Conservation (phyloP, 2,113 vertebrate species). For the Phasianus colchicus region DNA sequence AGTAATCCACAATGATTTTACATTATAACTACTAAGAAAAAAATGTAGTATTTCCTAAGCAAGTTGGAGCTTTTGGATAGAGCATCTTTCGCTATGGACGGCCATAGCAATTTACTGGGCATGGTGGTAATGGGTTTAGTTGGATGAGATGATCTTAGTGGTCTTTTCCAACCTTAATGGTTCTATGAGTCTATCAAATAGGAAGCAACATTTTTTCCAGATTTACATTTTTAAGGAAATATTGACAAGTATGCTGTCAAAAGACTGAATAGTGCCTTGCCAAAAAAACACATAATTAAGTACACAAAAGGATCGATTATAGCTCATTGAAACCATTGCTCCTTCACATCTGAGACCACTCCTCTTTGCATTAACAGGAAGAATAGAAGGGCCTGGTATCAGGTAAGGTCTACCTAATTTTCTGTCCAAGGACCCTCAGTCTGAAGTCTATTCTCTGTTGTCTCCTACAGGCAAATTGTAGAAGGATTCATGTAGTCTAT, state of each 20-base stretch:
- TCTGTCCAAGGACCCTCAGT: not conserved
- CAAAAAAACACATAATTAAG: not conserved
- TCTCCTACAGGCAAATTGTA: not conserved
- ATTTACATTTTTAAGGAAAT: not conserved
- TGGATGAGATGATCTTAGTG: too few species aligned
- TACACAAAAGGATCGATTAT: not conserved
- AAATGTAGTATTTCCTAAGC: not conserved
- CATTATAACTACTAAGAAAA: not conserved
- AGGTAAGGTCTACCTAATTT: not conserved
- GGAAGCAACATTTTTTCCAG: not conserved
- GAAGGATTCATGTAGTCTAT: not conserved
- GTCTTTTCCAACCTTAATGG: too few species aligned
- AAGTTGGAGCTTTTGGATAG: not conserved
- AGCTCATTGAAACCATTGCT: not conserved
- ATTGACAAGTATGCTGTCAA: not conserved
- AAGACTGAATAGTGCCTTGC: not conserved
- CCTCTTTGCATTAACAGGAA: not conserved
- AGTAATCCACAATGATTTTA: not conserved
- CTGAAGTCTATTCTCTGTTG: not conserved
- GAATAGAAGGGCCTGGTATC: not conserved
- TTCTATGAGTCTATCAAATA: not conserved
- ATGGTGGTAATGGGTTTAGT: too few species aligned
- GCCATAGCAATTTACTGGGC: too few species aligned
- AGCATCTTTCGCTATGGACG: not conserved
- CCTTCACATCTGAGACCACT: not conserved